Conservation (phyloP, 2,113 vertebrate species). For the Peromyscus californicus region DNA sequence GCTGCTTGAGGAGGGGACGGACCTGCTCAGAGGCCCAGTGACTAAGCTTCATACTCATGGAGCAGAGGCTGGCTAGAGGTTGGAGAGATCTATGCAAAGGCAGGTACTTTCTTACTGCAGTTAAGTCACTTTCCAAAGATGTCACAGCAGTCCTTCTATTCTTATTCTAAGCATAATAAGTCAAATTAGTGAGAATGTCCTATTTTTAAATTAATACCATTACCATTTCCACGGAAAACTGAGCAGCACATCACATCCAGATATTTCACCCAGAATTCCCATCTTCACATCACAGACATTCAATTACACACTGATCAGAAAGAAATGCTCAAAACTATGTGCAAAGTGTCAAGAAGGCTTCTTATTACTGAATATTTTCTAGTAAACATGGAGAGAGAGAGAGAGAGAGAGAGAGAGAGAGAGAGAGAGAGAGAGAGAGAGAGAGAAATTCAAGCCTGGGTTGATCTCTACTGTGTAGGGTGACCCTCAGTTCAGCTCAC, state of each 20-base stretch:
- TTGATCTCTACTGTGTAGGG: rapidly evolving
- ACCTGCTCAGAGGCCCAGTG: neutral
- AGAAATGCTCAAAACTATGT: neutral
- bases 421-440: neutral
- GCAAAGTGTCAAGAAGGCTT: neutral
- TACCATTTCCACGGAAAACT: neutral
- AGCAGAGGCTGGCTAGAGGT: neutral
- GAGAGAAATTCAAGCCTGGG: neutral
- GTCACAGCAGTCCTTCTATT: neutral
- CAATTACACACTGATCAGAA: neutral
- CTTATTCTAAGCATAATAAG: neutral
- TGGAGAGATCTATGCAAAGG: too few species aligned
- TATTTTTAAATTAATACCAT: neutral
- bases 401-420: neutral
- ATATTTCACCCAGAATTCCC: neutral
- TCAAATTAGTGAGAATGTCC: constrained; percentile 12
- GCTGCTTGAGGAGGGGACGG: too few species aligned
- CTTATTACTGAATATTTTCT: neutral
- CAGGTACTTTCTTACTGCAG: neutral
- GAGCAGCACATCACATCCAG: neutral
- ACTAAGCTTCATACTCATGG: neutral
- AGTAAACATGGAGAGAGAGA: neutral
- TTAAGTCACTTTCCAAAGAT: neutral
- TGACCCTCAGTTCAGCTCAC: neutral
- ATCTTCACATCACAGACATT: neutral